These are phyloP conservation scores for Gisinianus flammeolus DNA, from an alignment of 2,888 invertebrate genomes.

Conservation along the genomic window DNA sequence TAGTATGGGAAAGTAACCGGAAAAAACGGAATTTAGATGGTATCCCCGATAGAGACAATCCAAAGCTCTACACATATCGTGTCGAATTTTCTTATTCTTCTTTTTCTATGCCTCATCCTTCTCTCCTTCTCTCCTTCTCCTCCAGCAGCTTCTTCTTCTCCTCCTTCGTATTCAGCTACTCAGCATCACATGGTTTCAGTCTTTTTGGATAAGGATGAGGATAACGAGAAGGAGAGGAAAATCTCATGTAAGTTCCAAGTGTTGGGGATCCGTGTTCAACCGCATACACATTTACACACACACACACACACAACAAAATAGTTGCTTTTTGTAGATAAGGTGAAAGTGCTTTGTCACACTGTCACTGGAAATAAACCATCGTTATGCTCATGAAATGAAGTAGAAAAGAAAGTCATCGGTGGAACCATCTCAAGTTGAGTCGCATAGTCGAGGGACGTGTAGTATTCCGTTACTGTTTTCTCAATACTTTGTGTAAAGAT, in stretches of 20 bases:
- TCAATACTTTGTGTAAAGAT: not conserved
- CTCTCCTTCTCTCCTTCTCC: too few relatives aligned
- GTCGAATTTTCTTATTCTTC: too few relatives aligned
- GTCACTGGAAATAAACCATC: not conserved
- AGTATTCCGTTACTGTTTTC: too few relatives aligned
- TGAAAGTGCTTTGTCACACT: slow-evolving; percentile 30
- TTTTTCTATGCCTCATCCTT: too few relatives aligned
- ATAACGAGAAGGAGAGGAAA: not conserved
- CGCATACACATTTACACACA: not conserved
- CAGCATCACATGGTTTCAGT: not conserved
- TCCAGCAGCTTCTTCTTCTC: not conserved
- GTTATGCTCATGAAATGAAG: not conserved
- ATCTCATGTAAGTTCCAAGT: too few relatives aligned
- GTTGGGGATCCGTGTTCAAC: too few relatives aligned
- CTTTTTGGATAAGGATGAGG: not conserved
- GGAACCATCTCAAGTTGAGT: too few relatives aligned
- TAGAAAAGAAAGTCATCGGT: not conserved
- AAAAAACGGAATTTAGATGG: too few relatives aligned
- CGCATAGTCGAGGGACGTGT: not conserved
- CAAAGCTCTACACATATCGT: too few relatives aligned
- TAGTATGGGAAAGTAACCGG: too few relatives aligned
- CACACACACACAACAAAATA: not conserved
- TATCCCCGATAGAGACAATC: too few relatives aligned
- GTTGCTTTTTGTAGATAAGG: not conserved
- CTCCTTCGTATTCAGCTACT: not conserved